Evolutionary conservation across 2,113 vertebrate species (phyloP).

Genomic region (Pithys albifrons): DNA sequence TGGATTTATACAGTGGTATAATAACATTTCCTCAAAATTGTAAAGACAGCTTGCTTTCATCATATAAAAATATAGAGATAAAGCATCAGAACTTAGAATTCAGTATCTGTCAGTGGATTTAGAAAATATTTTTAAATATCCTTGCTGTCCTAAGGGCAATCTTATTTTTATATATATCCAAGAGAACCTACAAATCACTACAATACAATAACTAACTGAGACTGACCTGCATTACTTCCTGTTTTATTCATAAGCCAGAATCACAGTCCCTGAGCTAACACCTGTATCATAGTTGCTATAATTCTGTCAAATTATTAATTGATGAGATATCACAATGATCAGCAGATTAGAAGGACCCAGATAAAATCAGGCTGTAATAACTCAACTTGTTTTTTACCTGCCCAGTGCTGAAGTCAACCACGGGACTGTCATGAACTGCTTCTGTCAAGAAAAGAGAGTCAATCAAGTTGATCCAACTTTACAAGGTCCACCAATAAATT

Average conservation of each 20-base stretch:
- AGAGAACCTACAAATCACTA: background rate
- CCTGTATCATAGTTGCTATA: background rate
- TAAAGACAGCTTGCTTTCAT: slow-evolving; percentile 5
- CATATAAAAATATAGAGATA: background rate
- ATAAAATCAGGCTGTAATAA: background rate
- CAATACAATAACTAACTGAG: background rate
- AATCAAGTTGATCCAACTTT: background rate
- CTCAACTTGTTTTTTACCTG: background rate
- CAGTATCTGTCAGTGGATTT: background rate
- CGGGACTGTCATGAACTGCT: background rate
- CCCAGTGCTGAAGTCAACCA: background rate
- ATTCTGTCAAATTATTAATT: background rate
- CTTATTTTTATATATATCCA: slow-evolving; percentile 18
- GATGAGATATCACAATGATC: background rate
- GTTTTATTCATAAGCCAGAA: background rate
- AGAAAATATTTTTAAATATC: slow-evolving; percentile 14
- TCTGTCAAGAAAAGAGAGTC: background rate
- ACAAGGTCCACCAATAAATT: background rate
- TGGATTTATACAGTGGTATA: slow-evolving; percentile 4
- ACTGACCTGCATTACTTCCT: background rate
- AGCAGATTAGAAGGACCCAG: background rate
- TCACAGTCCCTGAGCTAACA: background rate
- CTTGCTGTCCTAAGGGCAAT: background rate
- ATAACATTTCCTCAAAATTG: slow-evolving; percentile 20
- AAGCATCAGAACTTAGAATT: slow-evolving; percentile 11